Base-by-base conservation (phyloP, 2,888 invertebrate genomes). In the Strigamia maritima region DNA sequence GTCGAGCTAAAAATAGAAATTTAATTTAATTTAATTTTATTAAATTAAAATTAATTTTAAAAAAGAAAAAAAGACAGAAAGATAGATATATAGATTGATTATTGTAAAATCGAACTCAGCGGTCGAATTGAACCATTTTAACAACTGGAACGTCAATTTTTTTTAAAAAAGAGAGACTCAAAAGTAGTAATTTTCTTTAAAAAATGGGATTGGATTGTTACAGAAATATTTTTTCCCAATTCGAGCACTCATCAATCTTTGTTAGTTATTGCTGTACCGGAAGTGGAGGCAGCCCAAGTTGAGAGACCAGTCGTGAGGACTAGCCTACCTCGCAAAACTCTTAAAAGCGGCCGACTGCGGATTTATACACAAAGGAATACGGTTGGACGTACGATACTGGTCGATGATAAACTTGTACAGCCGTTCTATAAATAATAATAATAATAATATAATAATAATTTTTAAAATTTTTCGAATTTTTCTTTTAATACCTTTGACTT, bases 311-410 rank as follows among this genome's bases (percentile, higher is more conserved):
- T 78, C 78, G 70, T 77, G 19, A 49, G 77, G 80, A 80, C 79
- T 79, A 79, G 82, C 85, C 84, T 94, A 98, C 98, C 97, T 98
- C 90, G 97, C 95, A 92, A 99, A 99, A 91, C 96, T 98, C 91
- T 98, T 98, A 91, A 98, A 99, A 87, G 98, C 97, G 87, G 98
- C 97, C 86, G 98, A 98, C 89, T 97, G 97, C 84, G 98, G 99
- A 90, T 99, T 99, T 90, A 99, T 98, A 90, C 98, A 98, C 84
- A 99, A 90, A 83, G 99, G 98, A 84, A 99, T 97, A 83, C 97
- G 92, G 86, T 94, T 94, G 85, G 95, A 94, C 87, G 95, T 94
- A 80, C 84, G 83, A 86, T 95, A 90, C 88, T 97, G 96, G 88
- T 98, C 97, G 85, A 95, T 93, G 88, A 99, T 97, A 89, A 98